Conservation (phyloP, 2,888 invertebrate genomes). For the Drosophila paramelanica region DNA sequence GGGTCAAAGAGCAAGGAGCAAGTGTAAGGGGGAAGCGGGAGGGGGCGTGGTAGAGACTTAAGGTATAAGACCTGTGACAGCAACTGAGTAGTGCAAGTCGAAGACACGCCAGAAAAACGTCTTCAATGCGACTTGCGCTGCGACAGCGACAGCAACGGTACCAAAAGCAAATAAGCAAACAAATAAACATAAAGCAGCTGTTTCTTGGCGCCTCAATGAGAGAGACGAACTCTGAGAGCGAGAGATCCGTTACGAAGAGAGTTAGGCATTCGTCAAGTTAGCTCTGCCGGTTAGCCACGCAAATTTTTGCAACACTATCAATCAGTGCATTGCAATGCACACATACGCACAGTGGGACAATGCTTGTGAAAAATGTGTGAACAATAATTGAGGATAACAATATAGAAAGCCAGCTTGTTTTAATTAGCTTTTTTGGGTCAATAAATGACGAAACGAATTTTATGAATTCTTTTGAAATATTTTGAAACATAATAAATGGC, state of each 20-base stretch:
- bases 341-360: slow-evolving; percentile 35
- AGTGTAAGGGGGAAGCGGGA: not conserved
- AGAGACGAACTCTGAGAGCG: slow-evolving; percentile 11
- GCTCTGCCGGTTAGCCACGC: slow-evolving; percentile 52
- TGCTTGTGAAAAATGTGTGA: not conserved
- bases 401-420: not conserved
- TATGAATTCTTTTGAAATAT: too few relatives aligned
- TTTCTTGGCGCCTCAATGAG: slow-evolving; percentile 60
- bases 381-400: not conserved
- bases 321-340: slow-evolving; percentile 48
- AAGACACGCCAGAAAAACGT: slow-evolving; percentile 29
- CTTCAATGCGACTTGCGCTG: slow-evolving; percentile 23
- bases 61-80: slow-evolving; percentile 46
- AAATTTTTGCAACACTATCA: slow-evolving; percentile 40
- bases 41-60: not conserved
- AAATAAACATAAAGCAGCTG: slow-evolving; percentile 80
- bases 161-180: slow-evolving; percentile 64
- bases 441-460: too few relatives aligned
- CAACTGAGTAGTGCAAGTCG: slow-evolving; percentile 56
- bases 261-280: slow-evolving; percentile 21
- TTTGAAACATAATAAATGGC: too few relatives aligned
- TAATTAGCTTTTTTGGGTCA: too few relatives aligned
- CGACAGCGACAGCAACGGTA: slow-evolving; percentile 17
- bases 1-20: not conserved
- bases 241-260: slow-evolving; percentile 16